Conservation (phyloP, 2,888 invertebrate species). For the Drosophila cognata region DNA sequence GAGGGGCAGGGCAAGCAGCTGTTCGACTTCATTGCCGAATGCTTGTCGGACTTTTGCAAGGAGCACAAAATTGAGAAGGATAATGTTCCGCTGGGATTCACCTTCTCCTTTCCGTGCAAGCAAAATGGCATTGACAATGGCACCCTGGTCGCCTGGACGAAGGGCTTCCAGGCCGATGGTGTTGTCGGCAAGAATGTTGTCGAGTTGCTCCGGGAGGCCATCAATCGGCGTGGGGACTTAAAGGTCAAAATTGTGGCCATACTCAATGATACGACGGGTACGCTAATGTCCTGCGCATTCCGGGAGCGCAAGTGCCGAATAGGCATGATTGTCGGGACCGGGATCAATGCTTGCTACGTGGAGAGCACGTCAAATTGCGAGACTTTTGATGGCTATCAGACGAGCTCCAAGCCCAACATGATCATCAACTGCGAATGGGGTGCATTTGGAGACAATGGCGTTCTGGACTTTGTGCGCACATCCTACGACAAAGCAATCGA, state of each 20-base stretch:
- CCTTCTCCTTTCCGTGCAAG: slow-evolving; percentile 96
- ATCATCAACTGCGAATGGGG: slow-evolving; percentile 98
- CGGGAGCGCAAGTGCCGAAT: slow-evolving; percentile 90
- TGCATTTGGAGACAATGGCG: slow-evolving; percentile 96
- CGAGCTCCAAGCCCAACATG: slow-evolving; percentile 85
- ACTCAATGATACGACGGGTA: slow-evolving; percentile 96
- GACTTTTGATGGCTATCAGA: slow-evolving; percentile 87
- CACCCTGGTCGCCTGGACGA: slow-evolving; percentile 95
- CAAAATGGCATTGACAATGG: slow-evolving; percentile 94
- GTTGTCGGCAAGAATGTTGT: slow-evolving; percentile 96
- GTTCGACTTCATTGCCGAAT: slow-evolving; percentile 97
- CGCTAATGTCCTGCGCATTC: slow-evolving; percentile 96
- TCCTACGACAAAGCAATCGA: slow-evolving; percentile 93
- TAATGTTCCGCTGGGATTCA: slow-evolving; percentile 94
- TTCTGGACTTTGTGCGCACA: slow-evolving; percentile 93
- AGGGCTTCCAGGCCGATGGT: slow-evolving; percentile 96
- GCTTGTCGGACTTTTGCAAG: slow-evolving; percentile 94
- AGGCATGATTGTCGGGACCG: slow-evolving; percentile 91
- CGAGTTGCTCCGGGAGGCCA: slow-evolving; percentile 92
- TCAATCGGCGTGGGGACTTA: slow-evolving; percentile 91
- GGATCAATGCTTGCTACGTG: slow-evolving; percentile 97
- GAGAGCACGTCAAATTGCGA: slow-evolving; percentile 90
- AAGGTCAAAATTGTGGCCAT: slow-evolving; percentile 93
- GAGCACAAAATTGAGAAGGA: slow-evolving; percentile 89
- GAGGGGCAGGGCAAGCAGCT: slow-evolving; percentile 92